Base-by-base conservation (phyloP, 2,113 vertebrate genomes). In the Peromyscus polionotus region DNA sequence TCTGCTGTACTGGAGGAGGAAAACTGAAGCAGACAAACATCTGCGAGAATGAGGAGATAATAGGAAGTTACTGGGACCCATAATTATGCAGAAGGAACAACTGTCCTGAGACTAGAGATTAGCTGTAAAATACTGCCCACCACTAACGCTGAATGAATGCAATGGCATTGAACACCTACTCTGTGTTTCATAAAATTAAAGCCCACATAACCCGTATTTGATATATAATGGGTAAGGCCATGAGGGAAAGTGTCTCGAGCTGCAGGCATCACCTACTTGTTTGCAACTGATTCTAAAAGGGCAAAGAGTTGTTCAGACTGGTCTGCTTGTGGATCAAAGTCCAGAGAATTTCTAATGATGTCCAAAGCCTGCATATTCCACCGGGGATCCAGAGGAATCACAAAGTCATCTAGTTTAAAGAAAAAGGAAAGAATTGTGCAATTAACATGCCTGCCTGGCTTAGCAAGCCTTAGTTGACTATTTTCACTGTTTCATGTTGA, bases 361-460 rank as follows among this genome's bases (percentile, higher is more conserved):
- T 99, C 99, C 98, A 99, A 98, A 96, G 99, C 99, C 84, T 99
- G 99, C 97, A 99, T 99, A 97, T 99, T 99, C 99, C 99, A 99
- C 24, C 99, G 99, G 98, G 99, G 99, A 97, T 99, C 99, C 97
- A 99, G 97, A 95, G 99, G 98, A 88, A 99, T 99, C 97, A 99
- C 99, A 96, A 99, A 99, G 90, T 99, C 99, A 98, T 99, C 99
- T 99, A 96, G 22, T 80, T 95, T 57, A 79, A 88, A 75, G 33
- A 59, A 95, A 96, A 96, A 88, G 83, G 83, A 24, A 68, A 87
- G 36, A 73, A 70, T 93, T 94, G 72, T 39, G n/a, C 3, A 51
- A 10, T 89, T 96, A 93, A 67, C 63, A 90, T 70, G 36, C 36
- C 63, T 88, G 98, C 36, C 63, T 88, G 98, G 99, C 99, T 99